These are phyloP conservation scores for Sipunculus nudus DNA, from an alignment of 2,888 invertebrate genomes.

Conservation along the genomic window DNA sequence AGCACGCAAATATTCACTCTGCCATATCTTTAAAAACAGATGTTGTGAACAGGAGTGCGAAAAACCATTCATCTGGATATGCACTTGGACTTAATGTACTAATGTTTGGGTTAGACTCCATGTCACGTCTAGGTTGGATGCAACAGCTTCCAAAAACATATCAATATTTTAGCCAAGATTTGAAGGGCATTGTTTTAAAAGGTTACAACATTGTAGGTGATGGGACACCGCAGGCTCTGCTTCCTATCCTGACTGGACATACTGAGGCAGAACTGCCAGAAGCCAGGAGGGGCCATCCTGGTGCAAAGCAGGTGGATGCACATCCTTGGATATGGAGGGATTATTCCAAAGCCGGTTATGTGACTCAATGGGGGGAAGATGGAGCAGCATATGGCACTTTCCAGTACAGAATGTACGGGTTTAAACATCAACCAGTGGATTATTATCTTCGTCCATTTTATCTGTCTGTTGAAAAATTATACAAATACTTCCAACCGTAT, in stretches of 20 bases:
- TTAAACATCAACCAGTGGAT: slow-evolving; percentile 83
- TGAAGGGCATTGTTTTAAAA: slow-evolving; percentile 47
- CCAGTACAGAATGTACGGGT: slow-evolving; percentile 88
- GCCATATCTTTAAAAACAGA: slow-evolving; percentile 66
- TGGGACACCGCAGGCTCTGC: slow-evolving; percentile 22
- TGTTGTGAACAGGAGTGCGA: background rate
- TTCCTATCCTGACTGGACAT: slow-evolving; percentile 22
- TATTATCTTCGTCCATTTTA: slow-evolving; percentile 85
- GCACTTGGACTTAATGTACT: slow-evolving; percentile 76
- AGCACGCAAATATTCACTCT: slow-evolving; percentile 77
- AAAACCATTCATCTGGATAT: slow-evolving; percentile 41
- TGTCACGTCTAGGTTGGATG: slow-evolving; percentile 75
- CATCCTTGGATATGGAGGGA: slow-evolving; percentile 90
- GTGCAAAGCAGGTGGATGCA: slow-evolving; percentile 75
- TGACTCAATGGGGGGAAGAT: slow-evolving; percentile 87
- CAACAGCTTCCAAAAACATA: slow-evolving; percentile 57
- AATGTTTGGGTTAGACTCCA: slow-evolving; percentile 88
- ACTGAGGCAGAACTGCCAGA: slow-evolving; percentile 20
- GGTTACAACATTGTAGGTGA: slow-evolving; percentile 31
- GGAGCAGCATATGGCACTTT: slow-evolving; percentile 85
- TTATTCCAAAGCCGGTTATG: slow-evolving; percentile 70
- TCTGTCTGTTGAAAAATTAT: too few species aligned
- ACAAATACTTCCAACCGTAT: too few species aligned
- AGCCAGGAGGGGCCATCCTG: slow-evolving; percentile 66
- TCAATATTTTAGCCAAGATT: slow-evolving; percentile 48